phyloP scores from a whole-genome alignment of 2,113 vertebrate species.

The Cyprinodon tularosa region DNA sequence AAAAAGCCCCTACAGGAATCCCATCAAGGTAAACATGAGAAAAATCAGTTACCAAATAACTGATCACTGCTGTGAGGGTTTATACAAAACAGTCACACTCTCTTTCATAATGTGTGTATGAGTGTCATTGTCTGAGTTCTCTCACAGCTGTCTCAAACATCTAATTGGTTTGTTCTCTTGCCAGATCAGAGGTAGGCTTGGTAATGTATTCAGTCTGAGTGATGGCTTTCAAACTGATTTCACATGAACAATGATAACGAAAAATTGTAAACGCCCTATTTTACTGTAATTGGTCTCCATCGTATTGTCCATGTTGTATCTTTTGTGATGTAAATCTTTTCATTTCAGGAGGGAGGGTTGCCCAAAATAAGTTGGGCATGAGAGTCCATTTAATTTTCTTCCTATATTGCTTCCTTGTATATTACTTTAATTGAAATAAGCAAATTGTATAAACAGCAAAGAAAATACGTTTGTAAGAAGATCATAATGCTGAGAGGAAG shows the following conservation, averaged over 20 bases:
- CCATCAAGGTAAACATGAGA: constrained; percentile 29
- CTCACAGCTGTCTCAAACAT: neutral
- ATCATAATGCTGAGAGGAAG: constrained; percentile 11
- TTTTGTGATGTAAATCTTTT: constrained; percentile 77
- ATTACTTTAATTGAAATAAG: constrained; percentile 18
- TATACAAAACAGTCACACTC: constrained; percentile 6
- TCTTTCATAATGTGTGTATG: constrained; percentile 16
- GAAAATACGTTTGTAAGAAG: constrained; percentile 56
- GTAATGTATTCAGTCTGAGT: constrained; percentile 67
- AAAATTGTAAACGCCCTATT: constrained; percentile 73
- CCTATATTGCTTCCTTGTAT: neutral
- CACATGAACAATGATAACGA: constrained; percentile 76
- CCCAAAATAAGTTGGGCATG: constrained; percentile 28
- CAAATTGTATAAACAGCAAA: constrained; percentile 31
- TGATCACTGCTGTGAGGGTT: constrained; percentile 1
- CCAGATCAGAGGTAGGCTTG: constrained; percentile 56
- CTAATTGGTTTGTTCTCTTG: constrained; percentile 62
- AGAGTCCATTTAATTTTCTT: constrained; percentile 61
- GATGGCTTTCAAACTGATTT: constrained; percentile 76
- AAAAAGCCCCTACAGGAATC: neutral
- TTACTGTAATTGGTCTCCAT: constrained; percentile 75
- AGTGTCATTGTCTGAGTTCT: constrained; percentile 24
- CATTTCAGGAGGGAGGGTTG: constrained; percentile 42
- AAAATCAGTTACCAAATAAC: constrained; percentile 32
- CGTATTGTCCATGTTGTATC: constrained; percentile 65